These are phyloP conservation scores for Drosophila azteca DNA, from an alignment of 1,140 invertebrate genomes.

Conservation along the genomic window DNA sequence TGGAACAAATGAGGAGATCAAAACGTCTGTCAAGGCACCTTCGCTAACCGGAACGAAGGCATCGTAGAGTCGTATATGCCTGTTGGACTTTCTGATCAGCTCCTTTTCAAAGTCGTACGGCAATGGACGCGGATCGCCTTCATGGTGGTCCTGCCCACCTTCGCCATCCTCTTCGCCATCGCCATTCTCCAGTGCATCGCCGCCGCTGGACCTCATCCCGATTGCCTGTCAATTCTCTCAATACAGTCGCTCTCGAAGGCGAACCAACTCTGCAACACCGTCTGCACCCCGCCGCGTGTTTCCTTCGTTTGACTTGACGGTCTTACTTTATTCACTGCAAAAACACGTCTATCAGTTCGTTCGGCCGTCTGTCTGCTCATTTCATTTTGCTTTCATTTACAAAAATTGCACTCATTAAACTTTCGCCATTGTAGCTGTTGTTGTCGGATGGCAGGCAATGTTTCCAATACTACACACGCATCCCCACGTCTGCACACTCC, in stretches of 20 bases:
- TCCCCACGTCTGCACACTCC: conserved; percentile 10
- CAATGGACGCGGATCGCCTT: conserved; percentile 63
- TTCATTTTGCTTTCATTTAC: conserved; percentile 57
- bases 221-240: not conserved
- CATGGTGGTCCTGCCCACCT: conserved; percentile 47
- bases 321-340: conserved; percentile 34
- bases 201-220: not conserved
- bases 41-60: conserved; percentile 57
- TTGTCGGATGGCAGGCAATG: conserved; percentile 62
- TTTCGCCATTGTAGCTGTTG: conserved; percentile 60
- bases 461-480: conserved; percentile 47
- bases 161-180: conserved; percentile 50
- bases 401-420: conserved; percentile 81
- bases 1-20: not conserved
- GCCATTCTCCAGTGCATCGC: not conserved
- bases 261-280: conserved; percentile 13
- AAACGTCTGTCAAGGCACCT: conserved; percentile 32
- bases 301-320: conserved; percentile 46
- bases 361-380: conserved; percentile 38
- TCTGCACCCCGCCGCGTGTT: conserved; percentile 58
- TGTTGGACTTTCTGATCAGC: conserved; percentile 67
- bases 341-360: conserved; percentile 40
- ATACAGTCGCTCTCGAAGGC: no score
- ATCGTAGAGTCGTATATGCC: conserved; percentile 57
- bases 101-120: conserved; percentile 80